Evolutionary conservation across 2,888 invertebrate genomes (phyloP).

Genomic region (Chrysolina oricalcia): DNA sequence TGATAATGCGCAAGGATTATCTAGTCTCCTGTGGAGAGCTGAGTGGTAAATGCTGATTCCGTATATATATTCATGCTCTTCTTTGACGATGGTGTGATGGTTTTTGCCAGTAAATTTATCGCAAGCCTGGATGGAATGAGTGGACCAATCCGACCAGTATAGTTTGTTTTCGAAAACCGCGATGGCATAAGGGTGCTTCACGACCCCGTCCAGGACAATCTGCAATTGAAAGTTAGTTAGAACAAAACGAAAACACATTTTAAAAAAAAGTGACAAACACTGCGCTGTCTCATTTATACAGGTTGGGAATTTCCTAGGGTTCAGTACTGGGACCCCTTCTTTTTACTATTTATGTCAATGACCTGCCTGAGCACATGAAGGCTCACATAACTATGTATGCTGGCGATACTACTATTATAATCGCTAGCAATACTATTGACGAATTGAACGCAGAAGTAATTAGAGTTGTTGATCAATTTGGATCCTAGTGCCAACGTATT

Average conservation of each 20-base stretch:
- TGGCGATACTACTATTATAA: no score
- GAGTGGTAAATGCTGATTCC: constrained; percentile 86
- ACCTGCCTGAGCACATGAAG: no score
- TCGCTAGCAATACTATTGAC: no score
- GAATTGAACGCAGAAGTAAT: no score
- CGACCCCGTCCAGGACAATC: constrained; percentile 75
- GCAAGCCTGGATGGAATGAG: constrained; percentile 82
- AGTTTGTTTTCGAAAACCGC: constrained; percentile 90
- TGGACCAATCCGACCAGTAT: constrained; percentile 93
- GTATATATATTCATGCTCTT: constrained; percentile 72
- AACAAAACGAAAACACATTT: neutral
- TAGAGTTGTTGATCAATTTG: no score
- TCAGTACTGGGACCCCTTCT: no score
- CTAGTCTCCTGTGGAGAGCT: constrained; percentile 73
- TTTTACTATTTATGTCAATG: no score
- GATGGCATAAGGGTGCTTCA: constrained; percentile 88
- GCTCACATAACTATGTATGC: no score
- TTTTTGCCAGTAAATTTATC: constrained; percentile 85
- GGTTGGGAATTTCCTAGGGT: no score
- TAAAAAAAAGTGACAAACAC: neutral
- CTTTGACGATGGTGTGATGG: constrained; percentile 74
- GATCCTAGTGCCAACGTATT: no score
- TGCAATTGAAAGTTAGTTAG: constrained; percentile 47
- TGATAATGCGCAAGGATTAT: constrained; percentile 78
- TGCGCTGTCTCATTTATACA: no score